phyloP scores from a whole-genome alignment of 1,140 invertebrate genomes.

The Camponotus pennsylvanicus region DNA sequence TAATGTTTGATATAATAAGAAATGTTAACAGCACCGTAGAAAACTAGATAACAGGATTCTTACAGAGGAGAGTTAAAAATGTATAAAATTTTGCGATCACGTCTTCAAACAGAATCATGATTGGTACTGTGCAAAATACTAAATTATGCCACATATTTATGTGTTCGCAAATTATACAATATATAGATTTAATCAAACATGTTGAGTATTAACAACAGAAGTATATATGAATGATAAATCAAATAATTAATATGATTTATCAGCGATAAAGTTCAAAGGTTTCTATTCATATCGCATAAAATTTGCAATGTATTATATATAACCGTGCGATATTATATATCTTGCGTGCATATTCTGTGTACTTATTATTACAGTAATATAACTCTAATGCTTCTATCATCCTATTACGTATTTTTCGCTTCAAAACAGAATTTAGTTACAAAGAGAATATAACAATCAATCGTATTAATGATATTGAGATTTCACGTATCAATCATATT shows the following conservation, averaged over 20 bases:
- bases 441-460: neutral
- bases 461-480: conserved; percentile 4
- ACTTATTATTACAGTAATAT: neutral
- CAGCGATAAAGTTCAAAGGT: conserved; percentile 21
- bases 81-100: conserved; percentile 17
- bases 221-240: conserved; percentile 22
- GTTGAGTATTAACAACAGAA: conserved; percentile 6
- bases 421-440: conserved; percentile 24
- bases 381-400: neutral
- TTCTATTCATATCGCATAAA: conserved; percentile 7
- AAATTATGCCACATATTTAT: neutral
- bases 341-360: neutral
- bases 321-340: conserved; percentile 12
- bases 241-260: conserved; percentile 39
- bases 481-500: conserved; percentile 1
- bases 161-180: neutral
- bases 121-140: neutral
- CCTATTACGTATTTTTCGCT: neutral
- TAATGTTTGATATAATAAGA: neutral
- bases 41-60: neutral
- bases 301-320: neutral
- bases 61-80: too few relatives aligned
- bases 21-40: neutral
- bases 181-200: neutral
- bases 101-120: neutral